Evolutionary conservation across 2,113 vertebrate genomes (phyloP).

Genomic region (human (Homo sapiens)): GRCh38 chr2:81597501-81598000

Average conservation of each 20-base stretch:
- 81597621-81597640: too few species aligned
- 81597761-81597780: neutral
- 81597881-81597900: neutral
- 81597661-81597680: neutral
- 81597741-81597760: neutral
- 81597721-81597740: neutral
- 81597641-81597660: neutral
- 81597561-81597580: neutral
- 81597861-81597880: neutral
- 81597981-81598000: neutral
- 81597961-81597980: neutral
- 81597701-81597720: neutral
- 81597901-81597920: neutral
- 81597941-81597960: neutral
- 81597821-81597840: neutral
- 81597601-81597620: neutral
- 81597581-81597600: accelerated
- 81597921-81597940: neutral
- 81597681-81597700: neutral
- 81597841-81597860: neutral
- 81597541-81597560: neutral
- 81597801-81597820: neutral
- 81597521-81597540: neutral
- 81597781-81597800: neutral
- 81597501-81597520: too few species aligned